Evolutionary conservation across 2,888 invertebrate species (phyloP).

Genomic region (Dynastes maya): DNA sequence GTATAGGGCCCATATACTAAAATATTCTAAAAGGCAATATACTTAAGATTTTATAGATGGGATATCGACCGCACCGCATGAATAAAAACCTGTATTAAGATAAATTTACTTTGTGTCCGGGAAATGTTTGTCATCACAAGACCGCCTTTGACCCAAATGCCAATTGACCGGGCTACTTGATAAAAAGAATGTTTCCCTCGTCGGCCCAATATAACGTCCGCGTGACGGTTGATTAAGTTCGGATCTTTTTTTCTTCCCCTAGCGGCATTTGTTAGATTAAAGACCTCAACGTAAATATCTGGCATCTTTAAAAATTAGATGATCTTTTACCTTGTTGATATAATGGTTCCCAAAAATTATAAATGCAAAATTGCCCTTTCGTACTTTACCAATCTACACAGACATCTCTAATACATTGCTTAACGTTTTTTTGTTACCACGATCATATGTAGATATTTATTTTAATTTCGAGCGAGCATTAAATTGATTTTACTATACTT

Average conservation of each 20-base stretch:
- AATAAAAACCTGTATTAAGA: constrained; percentile 42
- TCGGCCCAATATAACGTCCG: constrained; percentile 6
- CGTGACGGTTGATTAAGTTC: constrained; percentile 34
- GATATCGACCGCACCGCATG: constrained; percentile 26
- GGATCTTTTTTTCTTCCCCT: background rate
- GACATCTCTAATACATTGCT: too few species aligned
- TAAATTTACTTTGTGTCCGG: constrained; percentile 45
- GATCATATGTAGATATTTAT: too few species aligned
- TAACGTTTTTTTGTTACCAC: too few species aligned
- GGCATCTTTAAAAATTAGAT: background rate
- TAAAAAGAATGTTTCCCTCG: constrained; percentile 37
- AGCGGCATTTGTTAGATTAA: background rate
- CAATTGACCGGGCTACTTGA: constrained; percentile 33
- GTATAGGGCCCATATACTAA: constrained; percentile 13
- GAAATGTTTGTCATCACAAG: constrained; percentile 46
- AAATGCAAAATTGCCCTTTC: too few species aligned
- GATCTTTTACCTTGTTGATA: too few species aligned
- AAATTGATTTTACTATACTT: too few species aligned
- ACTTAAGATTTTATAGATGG: constrained; percentile 40
- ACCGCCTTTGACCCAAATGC: constrained; percentile 41
- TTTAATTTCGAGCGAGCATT: too few species aligned
- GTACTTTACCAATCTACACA: too few species aligned
- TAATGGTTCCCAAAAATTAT: too few species aligned
- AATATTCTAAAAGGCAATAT: constrained; percentile 44
- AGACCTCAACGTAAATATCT: background rate